Evolutionary conservation across 2,113 vertebrate genomes (phyloP).

Genomic region (Carollia perspicillata): DNA sequence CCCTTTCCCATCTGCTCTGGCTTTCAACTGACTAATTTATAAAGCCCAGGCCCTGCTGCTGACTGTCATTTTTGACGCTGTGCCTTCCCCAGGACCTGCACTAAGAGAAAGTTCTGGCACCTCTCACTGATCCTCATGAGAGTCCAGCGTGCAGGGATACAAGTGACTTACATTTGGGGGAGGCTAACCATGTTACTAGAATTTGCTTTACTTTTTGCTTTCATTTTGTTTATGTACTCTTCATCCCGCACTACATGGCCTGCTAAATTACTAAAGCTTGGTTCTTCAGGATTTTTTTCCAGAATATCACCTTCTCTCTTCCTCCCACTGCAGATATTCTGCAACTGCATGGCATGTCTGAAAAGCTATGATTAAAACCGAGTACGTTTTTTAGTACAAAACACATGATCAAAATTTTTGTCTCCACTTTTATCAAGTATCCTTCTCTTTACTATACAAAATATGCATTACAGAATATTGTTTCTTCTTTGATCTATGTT

Average conservation of each 20-base stretch:
- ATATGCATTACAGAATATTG: not conserved
- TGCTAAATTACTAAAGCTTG: not conserved
- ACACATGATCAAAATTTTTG: not conserved
- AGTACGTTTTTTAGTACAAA: not conserved
- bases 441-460: not conserved
- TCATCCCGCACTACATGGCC: not conserved
- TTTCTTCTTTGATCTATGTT: not conserved
- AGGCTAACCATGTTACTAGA: not conserved
- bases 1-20: not conserved
- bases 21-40: not conserved
- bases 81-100: not conserved
- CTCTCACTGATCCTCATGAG: fast-evolving
- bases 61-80: not conserved
- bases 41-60: not conserved
- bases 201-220: not conserved
- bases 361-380: not conserved
- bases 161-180: not conserved
- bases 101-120: not conserved
- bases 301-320: not conserved
- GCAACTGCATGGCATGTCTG: not conserved
- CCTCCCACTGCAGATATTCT: not conserved
- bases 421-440: not conserved
- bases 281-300: not conserved
- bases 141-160: not conserved
- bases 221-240: not conserved